phyloP scores from a whole-genome alignment of 1,140 invertebrate species.

The Planococcus citri region DNA sequence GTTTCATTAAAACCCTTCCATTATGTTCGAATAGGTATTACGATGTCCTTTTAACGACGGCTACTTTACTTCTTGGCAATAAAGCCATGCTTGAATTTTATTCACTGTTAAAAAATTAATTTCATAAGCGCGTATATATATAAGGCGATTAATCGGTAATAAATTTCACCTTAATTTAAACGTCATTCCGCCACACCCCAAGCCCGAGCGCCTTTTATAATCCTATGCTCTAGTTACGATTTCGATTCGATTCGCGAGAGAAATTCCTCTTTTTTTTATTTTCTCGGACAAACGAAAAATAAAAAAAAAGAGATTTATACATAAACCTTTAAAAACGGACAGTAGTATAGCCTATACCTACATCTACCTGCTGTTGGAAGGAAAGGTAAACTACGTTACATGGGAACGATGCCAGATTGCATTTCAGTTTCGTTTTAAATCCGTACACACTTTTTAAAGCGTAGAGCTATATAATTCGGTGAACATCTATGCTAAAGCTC shows the following conservation, averaged over 20 bases:
- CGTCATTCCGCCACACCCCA: neutral
- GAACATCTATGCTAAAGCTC: neutral
- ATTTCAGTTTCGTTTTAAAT: neutral
- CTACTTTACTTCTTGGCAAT: neutral
- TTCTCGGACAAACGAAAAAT: neutral
- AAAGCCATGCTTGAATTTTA: no score
- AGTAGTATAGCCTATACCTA: neutral
- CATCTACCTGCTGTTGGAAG: no score
- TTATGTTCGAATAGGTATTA: neutral
- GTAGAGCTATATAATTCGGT: neutral
- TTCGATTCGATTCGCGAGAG: neutral
- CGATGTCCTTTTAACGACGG: neutral
- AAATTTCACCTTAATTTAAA: neutral
- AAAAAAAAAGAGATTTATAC: neutral
- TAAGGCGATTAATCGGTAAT: neutral
- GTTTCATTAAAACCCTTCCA: constrained; percentile 6
- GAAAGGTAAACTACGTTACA: neutral
- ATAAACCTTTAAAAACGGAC: neutral
- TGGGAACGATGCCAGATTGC: neutral
- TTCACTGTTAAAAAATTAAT: neutral
- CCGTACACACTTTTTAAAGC: neutral
- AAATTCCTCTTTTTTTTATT: neutral
- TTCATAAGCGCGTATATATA: neutral
- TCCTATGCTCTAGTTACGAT: no score
- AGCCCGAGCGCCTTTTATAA: no score